phyloP scores from a whole-genome alignment of 2,797 vertebrate genomes.

The Coluber constrictor region DNA sequence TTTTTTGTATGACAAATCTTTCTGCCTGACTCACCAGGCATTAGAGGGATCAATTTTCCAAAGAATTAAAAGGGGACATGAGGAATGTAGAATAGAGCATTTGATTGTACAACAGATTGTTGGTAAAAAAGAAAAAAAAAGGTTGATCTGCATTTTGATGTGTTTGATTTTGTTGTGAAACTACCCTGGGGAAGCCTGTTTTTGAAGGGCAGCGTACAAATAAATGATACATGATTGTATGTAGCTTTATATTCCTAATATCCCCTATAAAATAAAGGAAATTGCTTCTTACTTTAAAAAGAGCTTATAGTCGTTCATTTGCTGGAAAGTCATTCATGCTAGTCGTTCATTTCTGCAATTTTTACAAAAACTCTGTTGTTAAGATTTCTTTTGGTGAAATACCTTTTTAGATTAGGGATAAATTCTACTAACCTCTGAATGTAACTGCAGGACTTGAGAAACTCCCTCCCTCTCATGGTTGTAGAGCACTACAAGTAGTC shows the following conservation, averaged over 20 bases:
- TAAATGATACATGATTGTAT: neutral
- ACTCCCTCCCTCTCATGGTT: neutral
- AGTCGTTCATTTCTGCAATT: neutral
- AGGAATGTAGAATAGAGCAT: neutral
- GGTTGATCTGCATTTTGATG: neutral
- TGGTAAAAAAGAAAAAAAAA: neutral
- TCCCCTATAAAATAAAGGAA: neutral
- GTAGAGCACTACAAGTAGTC: neutral
- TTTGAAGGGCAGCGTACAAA: neutral
- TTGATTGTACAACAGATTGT: neutral
- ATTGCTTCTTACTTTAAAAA: neutral
- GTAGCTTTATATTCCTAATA: neutral
- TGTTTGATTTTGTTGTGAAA: too few relatives aligned
- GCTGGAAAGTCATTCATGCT: neutral
- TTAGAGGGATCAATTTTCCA: constrained; percentile 21
- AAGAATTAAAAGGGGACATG: constrained; percentile 6
- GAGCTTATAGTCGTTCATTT: neutral
- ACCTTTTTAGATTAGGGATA: neutral
- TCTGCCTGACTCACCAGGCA: constrained; percentile 13
- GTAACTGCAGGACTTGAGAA: neutral
- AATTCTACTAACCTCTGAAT: neutral
- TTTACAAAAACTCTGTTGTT: neutral
- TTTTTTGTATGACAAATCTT: neutral
- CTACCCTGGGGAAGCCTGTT: neutral
- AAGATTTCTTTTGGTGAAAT: neutral